phyloP scores from a whole-genome alignment of 2,113 vertebrate genomes.

The Tetrao urogallus region DNA sequence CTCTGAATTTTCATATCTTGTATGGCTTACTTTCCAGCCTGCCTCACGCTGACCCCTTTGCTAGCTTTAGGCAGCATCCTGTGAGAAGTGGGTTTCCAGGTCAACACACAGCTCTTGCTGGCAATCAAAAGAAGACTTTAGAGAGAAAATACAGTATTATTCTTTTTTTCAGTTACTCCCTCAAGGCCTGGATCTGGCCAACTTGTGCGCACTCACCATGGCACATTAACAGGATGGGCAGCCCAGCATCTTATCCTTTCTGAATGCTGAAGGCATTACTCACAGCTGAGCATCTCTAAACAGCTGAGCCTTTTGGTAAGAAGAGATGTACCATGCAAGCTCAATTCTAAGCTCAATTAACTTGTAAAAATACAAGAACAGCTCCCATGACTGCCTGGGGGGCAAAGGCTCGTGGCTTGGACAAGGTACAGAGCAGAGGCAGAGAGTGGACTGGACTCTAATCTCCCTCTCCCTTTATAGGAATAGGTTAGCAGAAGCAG shows the following conservation, averaged over 20 bases:
- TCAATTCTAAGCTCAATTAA: slow-evolving; percentile 67
- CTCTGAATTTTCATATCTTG: slow-evolving; percentile 1
- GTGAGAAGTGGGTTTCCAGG: slow-evolving; percentile 62
- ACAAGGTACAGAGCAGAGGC: neutral
- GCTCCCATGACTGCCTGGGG: neutral
- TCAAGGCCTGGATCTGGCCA: slow-evolving; percentile 15
- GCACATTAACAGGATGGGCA: neutral
- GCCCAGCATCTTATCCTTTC: neutral
- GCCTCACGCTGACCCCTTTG: neutral
- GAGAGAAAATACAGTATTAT: slow-evolving; percentile 35
- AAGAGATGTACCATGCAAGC: slow-evolving; percentile 33
- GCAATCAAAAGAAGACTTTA: slow-evolving; percentile 5
- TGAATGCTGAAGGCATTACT: slow-evolving; percentile 55
- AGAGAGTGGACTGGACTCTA: neutral
- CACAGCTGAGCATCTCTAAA: slow-evolving; percentile 44
- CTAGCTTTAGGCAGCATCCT: slow-evolving; percentile 33
- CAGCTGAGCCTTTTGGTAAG: slow-evolving; percentile 55
- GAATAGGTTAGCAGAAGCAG: neutral
- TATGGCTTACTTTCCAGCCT: slow-evolving; percentile 30
- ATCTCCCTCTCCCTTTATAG: neutral
- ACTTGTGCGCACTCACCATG: neutral
- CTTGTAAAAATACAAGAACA: slow-evolving; percentile 40
- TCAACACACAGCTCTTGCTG: slow-evolving; percentile 44
- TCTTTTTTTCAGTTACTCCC: slow-evolving; percentile 25
- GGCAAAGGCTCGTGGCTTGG: slow-evolving; percentile 13